phyloP scores from a whole-genome alignment of 2,113 vertebrate genomes.

The Oreochromis aureus region DNA sequence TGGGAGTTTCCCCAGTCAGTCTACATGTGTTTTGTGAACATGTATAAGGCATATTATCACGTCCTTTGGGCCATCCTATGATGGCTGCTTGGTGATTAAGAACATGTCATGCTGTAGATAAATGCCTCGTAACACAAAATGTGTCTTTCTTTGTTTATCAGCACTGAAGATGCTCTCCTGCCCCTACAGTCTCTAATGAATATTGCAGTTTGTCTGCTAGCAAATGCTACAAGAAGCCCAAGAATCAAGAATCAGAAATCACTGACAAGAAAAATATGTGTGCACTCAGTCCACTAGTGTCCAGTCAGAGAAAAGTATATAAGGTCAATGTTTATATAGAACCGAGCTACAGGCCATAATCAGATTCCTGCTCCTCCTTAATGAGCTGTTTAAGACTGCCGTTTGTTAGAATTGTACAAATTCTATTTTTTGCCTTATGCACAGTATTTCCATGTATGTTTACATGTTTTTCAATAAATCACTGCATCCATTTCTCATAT shows the following conservation, averaged over 20 bases:
- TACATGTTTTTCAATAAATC: background rate
- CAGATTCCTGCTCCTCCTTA: background rate
- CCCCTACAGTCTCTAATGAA: background rate
- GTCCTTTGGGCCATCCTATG: background rate
- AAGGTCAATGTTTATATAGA: background rate
- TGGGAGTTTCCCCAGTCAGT: background rate
- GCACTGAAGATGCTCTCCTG: background rate
- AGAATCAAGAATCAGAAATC: background rate
- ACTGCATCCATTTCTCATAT: background rate
- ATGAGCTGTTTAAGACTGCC: background rate
- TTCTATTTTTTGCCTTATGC: rapidly evolving
- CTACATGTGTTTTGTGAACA: background rate
- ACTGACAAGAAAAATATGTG: background rate
- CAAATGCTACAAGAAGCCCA: background rate
- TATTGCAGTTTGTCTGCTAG: background rate
- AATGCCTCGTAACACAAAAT: background rate
- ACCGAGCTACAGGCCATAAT: background rate
- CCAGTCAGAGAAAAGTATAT: background rate
- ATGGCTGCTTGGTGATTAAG: background rate
- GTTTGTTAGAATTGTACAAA: background rate
- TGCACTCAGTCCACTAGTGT: background rate
- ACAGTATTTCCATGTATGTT: background rate
- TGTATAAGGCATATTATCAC: background rate
- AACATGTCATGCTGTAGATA: background rate
- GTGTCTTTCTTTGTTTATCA: background rate